Percentiles rank a stretch among this genome's conserved stretches.
phyloP scores from a whole-genome alignment of 2,888 invertebrate species.

The Cataglyphis altisquamis region DNA sequence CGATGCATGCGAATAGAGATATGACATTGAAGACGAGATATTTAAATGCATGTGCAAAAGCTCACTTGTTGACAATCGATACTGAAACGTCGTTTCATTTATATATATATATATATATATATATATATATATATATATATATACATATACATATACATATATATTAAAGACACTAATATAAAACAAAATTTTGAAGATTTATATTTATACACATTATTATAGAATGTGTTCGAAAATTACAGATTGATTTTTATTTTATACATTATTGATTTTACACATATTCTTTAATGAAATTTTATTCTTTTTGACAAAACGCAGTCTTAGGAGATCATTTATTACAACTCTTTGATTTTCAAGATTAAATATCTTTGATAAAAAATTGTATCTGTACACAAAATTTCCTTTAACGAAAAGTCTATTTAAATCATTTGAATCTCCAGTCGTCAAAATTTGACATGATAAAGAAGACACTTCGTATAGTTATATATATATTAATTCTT shows the following conservation, averaged over 20 bases:
- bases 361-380: neutral
- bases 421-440: neutral
- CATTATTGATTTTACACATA: neutral
- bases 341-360: neutral
- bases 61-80: slow-evolving; percentile 51
- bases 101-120: neutral
- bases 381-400: neutral
- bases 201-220: neutral
- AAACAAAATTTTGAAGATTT: neutral
- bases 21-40: neutral
- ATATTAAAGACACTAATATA: neutral
- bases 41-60: slow-evolving; percentile 10
- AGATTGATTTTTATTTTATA: too few relatives aligned
- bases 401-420: neutral
- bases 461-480: neutral
- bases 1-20: neutral
- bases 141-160: neutral
- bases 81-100: slow-evolving; percentile 46
- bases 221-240: neutral
- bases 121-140: neutral
- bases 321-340: neutral
- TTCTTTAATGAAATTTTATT: neutral
- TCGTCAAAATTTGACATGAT: neutral
- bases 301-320: neutral
- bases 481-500: neutral